Evolutionary conservation across 1,140 invertebrate genomes (phyloP).

Genomic region (Paracyclopina nana): DNA sequence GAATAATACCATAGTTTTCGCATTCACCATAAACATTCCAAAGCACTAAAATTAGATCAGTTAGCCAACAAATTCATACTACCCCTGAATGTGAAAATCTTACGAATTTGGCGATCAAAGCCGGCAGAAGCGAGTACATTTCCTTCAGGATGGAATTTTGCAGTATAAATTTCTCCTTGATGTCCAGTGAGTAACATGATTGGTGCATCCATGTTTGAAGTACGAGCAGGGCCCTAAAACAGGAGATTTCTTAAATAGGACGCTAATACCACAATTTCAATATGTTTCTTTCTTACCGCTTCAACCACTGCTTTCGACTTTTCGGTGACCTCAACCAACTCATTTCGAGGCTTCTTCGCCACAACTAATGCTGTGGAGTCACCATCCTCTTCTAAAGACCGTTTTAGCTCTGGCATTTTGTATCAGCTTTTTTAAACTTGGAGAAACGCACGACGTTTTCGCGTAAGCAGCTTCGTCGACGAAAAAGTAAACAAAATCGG

Average conservation of each 20-base stretch:
- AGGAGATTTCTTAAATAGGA: background rate
- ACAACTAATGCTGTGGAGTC: too few relatives aligned
- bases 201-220: slow-evolving; percentile 69
- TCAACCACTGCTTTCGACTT: too few relatives aligned
- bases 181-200: slow-evolving; percentile 96
- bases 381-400: too few relatives aligned
- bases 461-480: too few relatives aligned
- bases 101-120: slow-evolving; percentile 92
- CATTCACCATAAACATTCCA: slow-evolving; percentile 98
- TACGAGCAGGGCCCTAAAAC: slow-evolving; percentile 44
- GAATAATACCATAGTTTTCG: slow-evolving; percentile 79
- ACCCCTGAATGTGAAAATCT: slow-evolving; percentile 25
- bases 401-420: too few relatives aligned
- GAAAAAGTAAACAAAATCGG: too few relatives aligned
- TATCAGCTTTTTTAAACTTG: too few relatives aligned
- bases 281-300: too few relatives aligned
- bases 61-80: background rate
- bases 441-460: too few relatives aligned
- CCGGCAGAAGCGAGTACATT: slow-evolving; percentile 78
- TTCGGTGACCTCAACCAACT: too few relatives aligned
- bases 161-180: slow-evolving; percentile 80
- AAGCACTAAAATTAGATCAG: slow-evolving; percentile 43
- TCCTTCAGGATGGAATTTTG: slow-evolving; percentile 90
- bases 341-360: too few relatives aligned
- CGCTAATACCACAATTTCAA: too few relatives aligned